Evolutionary conservation across 2,113 vertebrate genomes (phyloP).

Genomic region (Brachionichthys hirsutus): DNA sequence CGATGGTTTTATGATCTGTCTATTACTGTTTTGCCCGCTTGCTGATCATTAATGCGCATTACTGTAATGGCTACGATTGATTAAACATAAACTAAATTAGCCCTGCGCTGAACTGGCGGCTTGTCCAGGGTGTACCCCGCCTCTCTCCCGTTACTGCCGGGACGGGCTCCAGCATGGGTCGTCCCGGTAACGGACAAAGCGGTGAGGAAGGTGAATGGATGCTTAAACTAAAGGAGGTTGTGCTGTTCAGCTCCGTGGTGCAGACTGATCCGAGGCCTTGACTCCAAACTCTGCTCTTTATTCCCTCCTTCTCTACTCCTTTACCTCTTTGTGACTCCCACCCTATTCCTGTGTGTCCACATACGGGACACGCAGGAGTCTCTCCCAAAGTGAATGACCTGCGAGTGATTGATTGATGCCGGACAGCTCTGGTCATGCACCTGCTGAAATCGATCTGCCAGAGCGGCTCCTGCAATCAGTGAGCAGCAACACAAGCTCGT

Average conservation of each 20-base stretch:
- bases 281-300: neutral
- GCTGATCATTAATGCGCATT: constrained; percentile 23
- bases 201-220: too few relatives aligned
- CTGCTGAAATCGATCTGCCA: constrained; percentile 60
- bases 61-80: constrained; percentile 9
- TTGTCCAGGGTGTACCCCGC: too few relatives aligned
- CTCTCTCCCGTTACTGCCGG: too few relatives aligned
- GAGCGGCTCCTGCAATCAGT: constrained; percentile 52
- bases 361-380: too few relatives aligned
- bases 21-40: neutral
- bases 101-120: too few relatives aligned
- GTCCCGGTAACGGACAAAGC: too few relatives aligned
- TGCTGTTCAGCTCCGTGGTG: constrained; percentile 9
- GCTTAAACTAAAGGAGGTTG: constrained; percentile 24
- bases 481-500: constrained; percentile 31
- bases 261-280: constrained; percentile 5
- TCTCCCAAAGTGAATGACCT: constrained; percentile 38
- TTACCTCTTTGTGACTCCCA: neutral
- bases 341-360: constrained; percentile 11
- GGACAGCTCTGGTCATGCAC: constrained; percentile 48
- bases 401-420: constrained; percentile 45
- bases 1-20: neutral
- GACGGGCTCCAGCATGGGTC: too few relatives aligned
- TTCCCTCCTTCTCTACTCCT: neutral
- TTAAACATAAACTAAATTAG: constrained; percentile 27